Evolutionary conservation across 2,888 invertebrate species (phyloP), one percentile per base, ranked within the genome.

Genomic region (Parasteatoda lunata): DNA sequence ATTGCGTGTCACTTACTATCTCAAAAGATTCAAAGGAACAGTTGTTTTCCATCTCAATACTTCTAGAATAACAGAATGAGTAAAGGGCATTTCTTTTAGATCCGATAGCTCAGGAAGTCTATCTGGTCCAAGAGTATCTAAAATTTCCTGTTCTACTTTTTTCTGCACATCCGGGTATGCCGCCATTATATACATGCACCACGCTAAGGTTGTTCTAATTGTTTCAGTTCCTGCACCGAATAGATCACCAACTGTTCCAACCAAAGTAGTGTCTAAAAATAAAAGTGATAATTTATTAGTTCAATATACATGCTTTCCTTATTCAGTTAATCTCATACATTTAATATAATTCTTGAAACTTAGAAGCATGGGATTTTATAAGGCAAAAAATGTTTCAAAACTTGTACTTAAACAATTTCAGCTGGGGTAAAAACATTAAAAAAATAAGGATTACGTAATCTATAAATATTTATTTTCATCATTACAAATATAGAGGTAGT

Each of bases 41-140:
- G 81, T 83, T 9, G 89, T 88, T 91, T 97, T 96, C 93, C 96
- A 95, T 69, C 97, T 93, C 0, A 97, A 91, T 0, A 95, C 94
- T 92, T 97, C 97, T 90, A 95, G 92, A 0, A 95, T 95, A 7
- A 96, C 93, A 0, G 96, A 96, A 91, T 96, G 96, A 86, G 95
- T 94, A 91, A 96, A 97, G 0, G 96, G 95, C 94, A 97, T 94
- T 78, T 96, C 96, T 91, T 92, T 89, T 90, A 93, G 92, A 90
- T 95, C 94, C 30, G 92, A 91, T 4, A 94, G 91, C 2, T 91
- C 91, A 0, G 95, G 95, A 80, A 9, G 64, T 59, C 94, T 92
- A 13, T 92, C 91, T 64, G 92, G 91, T 3, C 95, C 95, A 0
- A 95, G 92, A 71, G 94, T 93, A 15, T 91, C 91, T 89, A 94